These are phyloP conservation scores for Amphiura filiformis DNA, from an alignment of 35 echinoderm and acorn worm species.

Conservation along the genomic window DNA sequence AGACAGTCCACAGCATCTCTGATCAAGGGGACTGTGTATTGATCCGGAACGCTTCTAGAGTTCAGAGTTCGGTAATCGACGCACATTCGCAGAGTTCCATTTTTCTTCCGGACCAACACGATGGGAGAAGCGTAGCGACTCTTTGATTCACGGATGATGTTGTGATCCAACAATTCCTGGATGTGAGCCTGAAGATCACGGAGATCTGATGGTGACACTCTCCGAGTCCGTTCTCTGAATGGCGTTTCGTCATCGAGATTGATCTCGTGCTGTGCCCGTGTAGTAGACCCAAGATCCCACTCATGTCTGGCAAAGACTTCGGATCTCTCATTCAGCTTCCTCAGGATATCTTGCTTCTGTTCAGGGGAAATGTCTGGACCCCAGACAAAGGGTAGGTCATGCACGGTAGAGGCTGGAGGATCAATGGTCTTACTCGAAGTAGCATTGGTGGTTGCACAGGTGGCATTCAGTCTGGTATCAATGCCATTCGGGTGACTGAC, in stretches of 20 bases:
- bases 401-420: slow-evolving; percentile 14
- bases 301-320: slow-evolving; percentile 32
- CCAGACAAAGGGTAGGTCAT: slow-evolving; percentile 42
- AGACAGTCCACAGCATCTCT: slow-evolving; percentile 44
- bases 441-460: neutral
- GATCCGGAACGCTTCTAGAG: neutral
- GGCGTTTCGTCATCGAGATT: slow-evolving; percentile 42
- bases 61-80: slow-evolving; percentile 37
- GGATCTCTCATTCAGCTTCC: neutral
- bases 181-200: slow-evolving; percentile 29
- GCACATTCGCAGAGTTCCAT: slow-evolving; percentile 26
- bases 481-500: neutral
- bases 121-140: slow-evolving; percentile 62
- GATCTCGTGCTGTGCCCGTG: slow-evolving; percentile 26
- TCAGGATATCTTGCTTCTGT: slow-evolving; percentile 20
- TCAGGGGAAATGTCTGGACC: slow-evolving; percentile 37
- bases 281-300: slow-evolving; percentile 26
- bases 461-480: neutral
- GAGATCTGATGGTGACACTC: slow-evolving; percentile 27
- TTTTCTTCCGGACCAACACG: slow-evolving; percentile 49
- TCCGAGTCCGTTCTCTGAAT: slow-evolving; percentile 41
- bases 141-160: slow-evolving; percentile 48
- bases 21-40: slow-evolving; percentile 23
- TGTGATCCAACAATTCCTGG: slow-evolving; percentile 25
- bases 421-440: neutral